phyloP scores from a whole-genome alignment of 2,888 invertebrate species.

The Griposia aprilina region DNA sequence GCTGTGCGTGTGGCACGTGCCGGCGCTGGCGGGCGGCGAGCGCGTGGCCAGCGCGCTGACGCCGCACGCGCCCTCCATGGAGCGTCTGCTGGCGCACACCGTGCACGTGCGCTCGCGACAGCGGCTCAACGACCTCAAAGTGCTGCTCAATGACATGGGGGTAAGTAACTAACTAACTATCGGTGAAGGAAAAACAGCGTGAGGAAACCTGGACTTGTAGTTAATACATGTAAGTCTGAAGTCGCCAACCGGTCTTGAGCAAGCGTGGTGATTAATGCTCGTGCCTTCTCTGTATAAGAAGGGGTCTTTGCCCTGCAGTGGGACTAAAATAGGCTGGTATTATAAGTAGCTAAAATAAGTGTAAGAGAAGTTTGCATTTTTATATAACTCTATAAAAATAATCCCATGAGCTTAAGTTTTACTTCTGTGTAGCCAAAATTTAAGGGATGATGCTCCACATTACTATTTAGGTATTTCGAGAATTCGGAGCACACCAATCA shows the following conservation, averaged over 20 bases:
- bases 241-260: not conserved
- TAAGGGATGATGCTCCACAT: not conserved
- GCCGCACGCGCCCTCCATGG: conserved; percentile 98
- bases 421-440: not conserved
- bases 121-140: conserved; percentile 95
- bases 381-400: not conserved
- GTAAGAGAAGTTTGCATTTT: not conserved
- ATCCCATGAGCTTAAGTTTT: not conserved
- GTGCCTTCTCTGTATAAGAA: not conserved
- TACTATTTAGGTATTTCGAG: not conserved
- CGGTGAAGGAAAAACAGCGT: not conserved
- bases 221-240: not conserved
- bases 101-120: conserved; percentile 97
- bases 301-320: not conserved
- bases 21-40: conserved; percentile 89
- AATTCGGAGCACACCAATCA: not conserved
- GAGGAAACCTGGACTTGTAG: not conserved
- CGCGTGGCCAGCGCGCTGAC: conserved; percentile 93
- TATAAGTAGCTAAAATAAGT: not conserved
- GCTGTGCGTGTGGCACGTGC: conserved; percentile 91
- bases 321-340: not conserved
- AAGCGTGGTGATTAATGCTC: not conserved
- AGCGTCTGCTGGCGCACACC: conserved; percentile 97
- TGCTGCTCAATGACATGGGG: conserved; percentile 93
- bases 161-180: conserved; percentile 70